phyloP scores from a whole-genome alignment of 2,797 vertebrate species.

The Artibeus lituratus region DNA sequence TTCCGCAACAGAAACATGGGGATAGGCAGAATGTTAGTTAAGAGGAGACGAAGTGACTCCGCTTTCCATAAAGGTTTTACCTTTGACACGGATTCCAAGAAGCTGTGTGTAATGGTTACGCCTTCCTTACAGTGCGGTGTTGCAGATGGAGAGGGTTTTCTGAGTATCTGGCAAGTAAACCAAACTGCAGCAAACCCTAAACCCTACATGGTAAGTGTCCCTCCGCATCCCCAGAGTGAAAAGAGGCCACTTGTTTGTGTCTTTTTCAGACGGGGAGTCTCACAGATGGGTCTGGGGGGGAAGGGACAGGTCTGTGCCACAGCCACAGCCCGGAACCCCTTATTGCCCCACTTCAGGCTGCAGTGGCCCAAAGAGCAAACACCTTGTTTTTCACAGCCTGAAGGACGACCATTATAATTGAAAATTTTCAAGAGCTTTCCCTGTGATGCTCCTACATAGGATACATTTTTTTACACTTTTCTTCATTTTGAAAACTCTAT shows the following conservation, averaged over 20 bases:
- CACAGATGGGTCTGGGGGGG: neutral
- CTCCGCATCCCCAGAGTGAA: neutral
- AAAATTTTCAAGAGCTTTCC: neutral
- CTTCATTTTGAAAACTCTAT: neutral
- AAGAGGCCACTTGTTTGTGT: neutral
- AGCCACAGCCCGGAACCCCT: neutral
- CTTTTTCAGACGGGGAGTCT: neutral
- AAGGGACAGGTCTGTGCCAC: neutral
- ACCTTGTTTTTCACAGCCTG: neutral
- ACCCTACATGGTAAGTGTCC: constrained; percentile 92
- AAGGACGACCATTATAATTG: neutral
- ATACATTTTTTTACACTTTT: neutral
- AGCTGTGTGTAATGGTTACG: neutral
- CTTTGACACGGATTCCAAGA: neutral
- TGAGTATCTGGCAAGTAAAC: constrained; percentile 99
- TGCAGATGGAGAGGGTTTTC: constrained; percentile 96
- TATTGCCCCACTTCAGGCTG: neutral
- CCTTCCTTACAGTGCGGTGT: constrained; percentile 91
- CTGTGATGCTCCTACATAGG: neutral
- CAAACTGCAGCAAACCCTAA: constrained; percentile 96
- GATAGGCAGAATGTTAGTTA: neutral
- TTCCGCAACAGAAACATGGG: neutral
- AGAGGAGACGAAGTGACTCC: neutral
- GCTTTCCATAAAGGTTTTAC: neutral
- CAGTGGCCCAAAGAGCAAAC: neutral